phyloP scores from a whole-genome alignment of 2,797 vertebrate species.

The Sternarchorhynchus goeldii region DNA sequence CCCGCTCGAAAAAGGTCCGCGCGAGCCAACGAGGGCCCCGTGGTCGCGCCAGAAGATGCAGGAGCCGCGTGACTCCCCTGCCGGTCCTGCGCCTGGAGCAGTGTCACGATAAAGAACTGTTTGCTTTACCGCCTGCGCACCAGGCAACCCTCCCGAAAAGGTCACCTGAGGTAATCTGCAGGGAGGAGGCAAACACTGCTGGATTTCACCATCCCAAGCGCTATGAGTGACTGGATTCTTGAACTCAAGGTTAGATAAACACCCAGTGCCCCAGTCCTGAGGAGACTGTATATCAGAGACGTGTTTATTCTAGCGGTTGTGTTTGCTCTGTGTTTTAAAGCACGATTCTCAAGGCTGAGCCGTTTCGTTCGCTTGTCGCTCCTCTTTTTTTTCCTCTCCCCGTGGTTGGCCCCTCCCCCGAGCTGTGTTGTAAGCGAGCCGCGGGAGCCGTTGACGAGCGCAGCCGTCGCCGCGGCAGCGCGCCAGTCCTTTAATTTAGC shows the following conservation, averaged over 20 bases:
- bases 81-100: slow-evolving; percentile 30
- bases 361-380: not conserved
- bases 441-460: slow-evolving; percentile 2
- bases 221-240: slow-evolving; percentile 19
- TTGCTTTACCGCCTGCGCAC: slow-evolving; percentile 32
- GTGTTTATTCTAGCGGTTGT: too few species aligned
- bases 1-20: too few species aligned
- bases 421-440: slow-evolving; percentile 10
- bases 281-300: too few species aligned
- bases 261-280: not conserved
- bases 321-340: too few species aligned
- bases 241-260: slow-evolving; percentile 14
- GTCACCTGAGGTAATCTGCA: slow-evolving; percentile 38
- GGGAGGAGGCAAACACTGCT: slow-evolving; percentile 27
- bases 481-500: slow-evolving; percentile 42
- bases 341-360: not conserved
- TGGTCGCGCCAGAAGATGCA: slow-evolving; percentile 32
- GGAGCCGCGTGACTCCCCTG: slow-evolving; percentile 48
- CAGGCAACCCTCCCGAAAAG: slow-evolving; percentile 39
- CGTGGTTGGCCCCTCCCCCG: not conserved
- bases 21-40: slow-evolving; percentile 24
- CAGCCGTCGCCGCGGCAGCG: not conserved
- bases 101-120: slow-evolving; percentile 41
- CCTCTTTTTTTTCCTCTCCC: not conserved
- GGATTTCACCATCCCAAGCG: slow-evolving; percentile 23